Percentiles rank a stretch among this genome's conserved stretches.
These are phyloP conservation scores for Karalla daura DNA, from an alignment of 2,797 vertebrate genomes.

Conservation along the genomic window DNA sequence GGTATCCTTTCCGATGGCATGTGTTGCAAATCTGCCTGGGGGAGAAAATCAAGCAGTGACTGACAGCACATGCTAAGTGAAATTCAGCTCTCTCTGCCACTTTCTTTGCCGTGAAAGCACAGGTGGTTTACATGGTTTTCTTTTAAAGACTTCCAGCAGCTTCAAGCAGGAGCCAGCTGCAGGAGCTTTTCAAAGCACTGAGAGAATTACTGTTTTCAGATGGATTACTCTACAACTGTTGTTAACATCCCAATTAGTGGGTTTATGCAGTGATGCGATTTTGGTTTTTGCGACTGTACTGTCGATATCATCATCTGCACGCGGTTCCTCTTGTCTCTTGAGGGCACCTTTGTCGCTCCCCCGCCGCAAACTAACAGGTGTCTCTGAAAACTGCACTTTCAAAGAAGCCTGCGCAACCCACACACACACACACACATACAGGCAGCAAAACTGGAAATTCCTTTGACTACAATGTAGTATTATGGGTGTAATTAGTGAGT, in stretches of 20 bases:
- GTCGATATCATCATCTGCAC: conserved; percentile 8
- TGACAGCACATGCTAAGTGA: conserved; percentile 16
- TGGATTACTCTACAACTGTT: conserved; percentile 1
- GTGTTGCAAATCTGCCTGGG: conserved; percentile 9
- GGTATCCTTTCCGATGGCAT: conserved; percentile 15
- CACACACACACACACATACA: neutral
- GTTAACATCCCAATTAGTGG: conserved; percentile 30
- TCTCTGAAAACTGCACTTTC: conserved; percentile 33
- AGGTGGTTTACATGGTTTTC: conserved; percentile 11
- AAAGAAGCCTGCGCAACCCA: conserved; percentile 18
- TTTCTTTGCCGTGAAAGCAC: neutral
- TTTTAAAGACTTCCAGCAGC: conserved; percentile 23
- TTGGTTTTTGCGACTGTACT: conserved; percentile 20
- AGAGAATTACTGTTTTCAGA: neutral
- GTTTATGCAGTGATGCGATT: conserved; percentile 28
- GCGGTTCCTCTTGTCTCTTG: conserved; percentile 27
- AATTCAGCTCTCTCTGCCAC: conserved; percentile 6
- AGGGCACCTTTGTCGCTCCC: conserved; percentile 41
- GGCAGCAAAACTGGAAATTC: conserved; percentile 38
- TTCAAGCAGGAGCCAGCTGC: neutral
- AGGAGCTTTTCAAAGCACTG: conserved; percentile 5
- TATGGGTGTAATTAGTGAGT: conserved; percentile 72
- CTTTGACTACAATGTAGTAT: conserved; percentile 50
- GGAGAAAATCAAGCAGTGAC: conserved; percentile 14
- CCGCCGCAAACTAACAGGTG: conserved; percentile 28